Conservation (phyloP, 2,888 invertebrate species). For the Crematogaster levior region DNA sequence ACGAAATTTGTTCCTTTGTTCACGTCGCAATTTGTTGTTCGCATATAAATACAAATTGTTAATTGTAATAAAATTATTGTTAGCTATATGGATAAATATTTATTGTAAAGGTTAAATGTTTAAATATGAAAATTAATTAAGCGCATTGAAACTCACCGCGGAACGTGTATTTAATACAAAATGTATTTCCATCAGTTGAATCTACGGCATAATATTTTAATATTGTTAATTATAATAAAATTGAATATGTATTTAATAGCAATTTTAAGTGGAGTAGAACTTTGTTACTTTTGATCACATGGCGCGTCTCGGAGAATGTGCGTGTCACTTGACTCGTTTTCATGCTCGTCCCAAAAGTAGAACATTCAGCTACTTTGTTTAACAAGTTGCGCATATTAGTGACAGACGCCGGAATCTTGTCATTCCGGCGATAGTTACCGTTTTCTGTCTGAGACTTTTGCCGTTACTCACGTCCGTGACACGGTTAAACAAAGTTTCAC, state of each 20-base stretch:
- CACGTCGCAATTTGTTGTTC: background rate
- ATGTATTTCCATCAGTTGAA: background rate
- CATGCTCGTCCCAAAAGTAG: slow-evolving; percentile 9
- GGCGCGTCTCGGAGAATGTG: background rate
- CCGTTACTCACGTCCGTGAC: slow-evolving; percentile 20
- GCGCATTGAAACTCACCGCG: background rate
- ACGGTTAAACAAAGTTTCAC: slow-evolving; percentile 32
- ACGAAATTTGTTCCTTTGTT: slow-evolving; percentile 3
- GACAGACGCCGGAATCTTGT: slow-evolving; percentile 35
- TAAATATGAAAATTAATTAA: background rate
- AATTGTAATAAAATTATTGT: background rate
- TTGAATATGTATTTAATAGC: background rate
- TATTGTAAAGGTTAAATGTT: background rate
- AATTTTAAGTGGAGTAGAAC: background rate
- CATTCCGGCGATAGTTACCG: slow-evolving; percentile 21
- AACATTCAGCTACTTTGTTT: slow-evolving; percentile 24
- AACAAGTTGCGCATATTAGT: slow-evolving; percentile 34
- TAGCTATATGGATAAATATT: background rate
- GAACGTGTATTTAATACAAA: background rate
- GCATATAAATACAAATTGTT: background rate
- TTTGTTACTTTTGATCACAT: background rate
- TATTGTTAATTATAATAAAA: background rate
- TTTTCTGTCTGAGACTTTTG: slow-evolving; percentile 15
- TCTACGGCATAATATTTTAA: background rate
- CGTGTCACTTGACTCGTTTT: slow-evolving; percentile 32